Evolutionary conservation across 1,140 invertebrate genomes (phyloP), one percentile per base, ranked within the genome.

Genomic region (Orius insidiosus): DNA sequence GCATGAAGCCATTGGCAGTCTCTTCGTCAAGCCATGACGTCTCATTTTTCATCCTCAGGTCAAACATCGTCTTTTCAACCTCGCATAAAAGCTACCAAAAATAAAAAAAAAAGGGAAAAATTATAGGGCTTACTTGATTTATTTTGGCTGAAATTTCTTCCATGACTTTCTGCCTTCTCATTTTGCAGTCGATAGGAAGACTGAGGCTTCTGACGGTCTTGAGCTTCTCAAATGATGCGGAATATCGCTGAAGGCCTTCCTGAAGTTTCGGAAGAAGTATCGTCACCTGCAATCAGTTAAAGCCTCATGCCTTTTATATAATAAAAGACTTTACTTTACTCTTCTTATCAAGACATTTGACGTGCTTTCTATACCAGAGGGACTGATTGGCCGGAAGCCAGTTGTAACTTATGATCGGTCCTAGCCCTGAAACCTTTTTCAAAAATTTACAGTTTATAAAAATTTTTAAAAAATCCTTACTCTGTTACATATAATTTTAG

Each of bases 11-110:
- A 3, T 18, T 16, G 3, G 34, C 11, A 5, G 18, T 15, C 11
- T 45, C 44, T 24, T 45, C 34, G 5, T 8, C 8, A 30, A 34
- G 44, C 33, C 15, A 11, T 4, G 9, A 13, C n/a, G 10, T 30
- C 41, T 9, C 8, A 5, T n/a, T 30, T 37, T 37, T 11, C 8
- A 45, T 34, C 11, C 16, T 16, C 10, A 45, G 32, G 32, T 35
- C 34, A 4, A 30, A 35, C 34, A 45, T 45, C 14, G 44, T 37
- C 31, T 45, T 45, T 9, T 45, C 44, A 13, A 45, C 10, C 10
- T 45, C 44, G 16, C 44, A 45, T 7, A 45, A 32, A n/a, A 45
- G 31, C 44, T 45, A 31, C 9, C 10, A 45, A 14, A 9, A 35
- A 34, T 8, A 2, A 41, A 41, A 18, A 3, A 3, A 36, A 33